These are phyloP conservation scores for Labrus mixtus DNA, from an alignment of 2,113 vertebrate genomes.

Conservation along the genomic window DNA sequence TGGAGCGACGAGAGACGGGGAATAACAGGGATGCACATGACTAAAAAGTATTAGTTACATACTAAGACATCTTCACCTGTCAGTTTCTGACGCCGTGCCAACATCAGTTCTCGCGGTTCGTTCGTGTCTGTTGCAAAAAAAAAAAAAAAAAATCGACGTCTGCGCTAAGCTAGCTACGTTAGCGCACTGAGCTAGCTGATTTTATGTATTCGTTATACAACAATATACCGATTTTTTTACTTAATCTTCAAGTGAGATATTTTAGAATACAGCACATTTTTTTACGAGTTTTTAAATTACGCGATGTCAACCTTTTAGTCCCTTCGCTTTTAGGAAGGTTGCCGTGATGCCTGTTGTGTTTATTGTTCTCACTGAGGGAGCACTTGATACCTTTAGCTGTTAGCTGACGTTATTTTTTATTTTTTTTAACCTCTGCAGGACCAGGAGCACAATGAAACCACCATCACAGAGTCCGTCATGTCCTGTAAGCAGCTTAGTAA, in stretches of 20 bases:
- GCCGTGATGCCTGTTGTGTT: slow-evolving; percentile 1
- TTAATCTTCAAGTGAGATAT: background rate
- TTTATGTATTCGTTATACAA: background rate
- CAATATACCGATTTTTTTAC: background rate
- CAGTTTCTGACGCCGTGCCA: background rate
- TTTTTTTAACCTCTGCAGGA: slow-evolving; percentile 66
- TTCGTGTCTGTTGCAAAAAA: background rate
- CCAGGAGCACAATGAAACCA: slow-evolving; percentile 87
- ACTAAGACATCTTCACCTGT: background rate
- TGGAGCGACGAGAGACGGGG: slow-evolving; percentile 23
- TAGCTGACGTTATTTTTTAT: background rate
- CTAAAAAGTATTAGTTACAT: slow-evolving; percentile 67
- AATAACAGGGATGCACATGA: slow-evolving; percentile 74
- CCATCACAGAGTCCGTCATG: slow-evolving; percentile 77
- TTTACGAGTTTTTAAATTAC: fast-evolving
- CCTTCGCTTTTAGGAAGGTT: background rate
- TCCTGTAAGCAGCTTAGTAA: slow-evolving; percentile 77
- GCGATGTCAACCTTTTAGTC: background rate
- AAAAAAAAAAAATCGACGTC: slow-evolving; percentile 11
- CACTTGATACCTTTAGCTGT: background rate
- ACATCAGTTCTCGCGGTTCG: background rate
- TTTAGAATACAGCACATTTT: fast-evolving
- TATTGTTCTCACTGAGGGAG: slow-evolving; percentile 34
- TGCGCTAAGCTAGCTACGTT: slow-evolving; percentile 37
- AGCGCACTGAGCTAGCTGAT: slow-evolving; percentile 35